Percentiles rank a stretch among this genome's conserved stretches.
Conservation (phyloP, 2,888 invertebrate species). For the Plebejus anna region DNA sequence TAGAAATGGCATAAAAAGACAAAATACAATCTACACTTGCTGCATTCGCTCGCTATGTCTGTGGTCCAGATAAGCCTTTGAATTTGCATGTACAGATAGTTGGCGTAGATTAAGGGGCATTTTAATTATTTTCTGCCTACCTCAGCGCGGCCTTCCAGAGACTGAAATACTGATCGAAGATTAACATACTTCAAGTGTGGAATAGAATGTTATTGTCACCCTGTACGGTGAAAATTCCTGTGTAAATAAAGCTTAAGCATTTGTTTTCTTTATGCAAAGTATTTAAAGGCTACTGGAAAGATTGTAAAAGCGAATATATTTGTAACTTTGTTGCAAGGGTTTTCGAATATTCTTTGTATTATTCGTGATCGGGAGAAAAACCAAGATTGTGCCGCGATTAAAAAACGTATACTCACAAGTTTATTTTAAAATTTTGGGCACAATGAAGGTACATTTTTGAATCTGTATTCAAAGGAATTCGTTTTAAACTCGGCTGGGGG, state of each 20-base stretch:
- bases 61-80: constrained; percentile 51
- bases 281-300: background rate
- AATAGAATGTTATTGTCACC: constrained; percentile 16
- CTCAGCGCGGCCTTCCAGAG: constrained; percentile 33
- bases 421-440: background rate
- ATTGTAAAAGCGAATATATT: background rate
- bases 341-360: background rate
- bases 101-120: constrained; percentile 38
- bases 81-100: constrained; percentile 58
- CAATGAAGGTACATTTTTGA: background rate
- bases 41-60: background rate
- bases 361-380: background rate
- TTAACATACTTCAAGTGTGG: constrained; percentile 19
- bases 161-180: constrained; percentile 23
- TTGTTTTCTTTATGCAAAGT: constrained; percentile 30
- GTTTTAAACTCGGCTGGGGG: background rate
- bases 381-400: background rate
- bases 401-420: background rate
- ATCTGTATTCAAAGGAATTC: background rate
- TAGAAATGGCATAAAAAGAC: too few relatives aligned
- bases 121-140: constrained; percentile 33
- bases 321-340: background rate
- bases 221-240: constrained; percentile 28
- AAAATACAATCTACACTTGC: too few relatives aligned
- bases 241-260: constrained; percentile 22